phyloP scores from a whole-genome alignment of 2,888 invertebrate genomes.

The Folsomia candida region DNA sequence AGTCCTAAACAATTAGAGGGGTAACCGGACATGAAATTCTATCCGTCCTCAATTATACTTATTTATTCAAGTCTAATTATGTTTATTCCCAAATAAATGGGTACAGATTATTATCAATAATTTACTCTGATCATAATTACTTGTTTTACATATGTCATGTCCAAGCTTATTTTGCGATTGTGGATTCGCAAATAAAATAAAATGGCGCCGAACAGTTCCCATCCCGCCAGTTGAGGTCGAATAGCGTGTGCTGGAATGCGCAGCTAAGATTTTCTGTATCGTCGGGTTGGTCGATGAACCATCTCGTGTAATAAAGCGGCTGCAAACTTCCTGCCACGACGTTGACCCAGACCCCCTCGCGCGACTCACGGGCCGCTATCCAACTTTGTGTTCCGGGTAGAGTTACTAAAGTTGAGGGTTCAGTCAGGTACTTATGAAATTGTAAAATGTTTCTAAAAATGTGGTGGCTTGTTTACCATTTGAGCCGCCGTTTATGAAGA shows the following conservation, averaged over 20 bases:
- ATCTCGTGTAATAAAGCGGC: slow-evolving; percentile 44
- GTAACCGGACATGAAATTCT: too few relatives aligned
- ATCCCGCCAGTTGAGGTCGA: slow-evolving; percentile 43
- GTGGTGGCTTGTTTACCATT: background rate
- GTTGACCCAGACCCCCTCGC: slow-evolving; percentile 43
- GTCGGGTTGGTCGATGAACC: slow-evolving; percentile 46
- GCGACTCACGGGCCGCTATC: slow-evolving; percentile 34
- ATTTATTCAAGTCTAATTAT: too few relatives aligned
- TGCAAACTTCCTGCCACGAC: slow-evolving; percentile 26
- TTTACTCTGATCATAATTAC: too few relatives aligned
- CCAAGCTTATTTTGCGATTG: too few relatives aligned
- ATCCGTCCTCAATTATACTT: too few relatives aligned
- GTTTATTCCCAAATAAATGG: too few relatives aligned
- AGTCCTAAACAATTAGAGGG: too few relatives aligned
- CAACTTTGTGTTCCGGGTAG: slow-evolving; percentile 33
- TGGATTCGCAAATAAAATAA: slow-evolving; percentile 2
- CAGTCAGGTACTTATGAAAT: background rate
- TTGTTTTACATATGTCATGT: too few relatives aligned
- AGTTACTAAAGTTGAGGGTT: slow-evolving; percentile 21
- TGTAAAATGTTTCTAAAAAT: background rate
- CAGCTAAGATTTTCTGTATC: slow-evolving; percentile 39
- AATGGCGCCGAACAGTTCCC: slow-evolving; percentile 11
- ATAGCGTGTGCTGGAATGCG: slow-evolving; percentile 33
- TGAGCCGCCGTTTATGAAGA: background rate
- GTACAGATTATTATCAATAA: too few relatives aligned